Evolutionary conservation across 2,888 invertebrate species (phyloP), one percentile per base, ranked within the genome.

Genomic region (Drosophila neonasuta): DNA sequence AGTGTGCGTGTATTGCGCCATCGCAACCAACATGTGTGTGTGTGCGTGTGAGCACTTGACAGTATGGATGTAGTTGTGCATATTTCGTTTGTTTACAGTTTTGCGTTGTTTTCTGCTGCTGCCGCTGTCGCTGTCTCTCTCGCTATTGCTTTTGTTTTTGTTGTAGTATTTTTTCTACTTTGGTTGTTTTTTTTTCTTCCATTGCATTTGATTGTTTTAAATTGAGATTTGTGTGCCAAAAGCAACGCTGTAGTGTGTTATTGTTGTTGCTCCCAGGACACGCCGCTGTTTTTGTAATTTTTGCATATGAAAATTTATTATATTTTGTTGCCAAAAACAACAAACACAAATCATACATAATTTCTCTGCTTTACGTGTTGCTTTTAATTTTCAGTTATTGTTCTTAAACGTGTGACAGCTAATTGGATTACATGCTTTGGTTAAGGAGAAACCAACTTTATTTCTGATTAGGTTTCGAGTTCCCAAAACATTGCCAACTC

Each of bases 201-300:
- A 79, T 77, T 79, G 76, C 77, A 79, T 84, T 81, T 81, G 77
- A 83, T 81, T 84, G 81, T 81, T 81, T 80, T 83, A 81, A 81
- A 81, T 81, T 80, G 69, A 81, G 79, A 84, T 81, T 84, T 81
- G 84, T 81, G 69, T 79, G 77, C 77, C 74, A 80, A 77, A 80
- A 74, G 77, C 71, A 67, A 55, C 65, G 73, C 64, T 64, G 57
- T 51, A 55, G 48, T 64, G 72, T 55, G 51, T 57, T 58, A 36
- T 49, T 72, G 62, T n/a, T 45, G 66, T 10, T 57, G 52, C 41
- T 54, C 44, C 61, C 71, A 61, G 71, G 58, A 69, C 70, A 60
- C 24, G 24, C 48, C 45, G 34, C 59, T 60, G 54, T 44, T 61
- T 17, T 59, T 60, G 48, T 61, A 52, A 44, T 58, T 57, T 49